Evolutionary conservation across 2,888 invertebrate species (phyloP).

Genomic region (Beris chalybata): DNA sequence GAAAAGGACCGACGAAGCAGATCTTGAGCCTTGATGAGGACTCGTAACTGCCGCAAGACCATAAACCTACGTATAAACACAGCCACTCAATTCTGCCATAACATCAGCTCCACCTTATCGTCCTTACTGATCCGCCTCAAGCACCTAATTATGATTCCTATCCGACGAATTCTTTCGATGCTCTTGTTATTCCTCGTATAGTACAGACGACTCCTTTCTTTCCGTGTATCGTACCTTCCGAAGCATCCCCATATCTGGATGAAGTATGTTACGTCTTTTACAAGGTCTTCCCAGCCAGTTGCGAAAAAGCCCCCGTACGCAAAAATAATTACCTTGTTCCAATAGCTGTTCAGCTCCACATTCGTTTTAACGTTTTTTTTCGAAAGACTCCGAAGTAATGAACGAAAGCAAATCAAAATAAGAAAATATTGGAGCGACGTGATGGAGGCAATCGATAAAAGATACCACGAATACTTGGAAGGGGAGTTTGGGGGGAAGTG

Average conservation of each 20-base stretch:
- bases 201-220: neutral
- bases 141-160: slow-evolving; percentile 17
- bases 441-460: too few species aligned
- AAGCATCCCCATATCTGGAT: neutral
- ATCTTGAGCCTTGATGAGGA: neutral
- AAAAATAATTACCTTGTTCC: slow-evolving; percentile 11
- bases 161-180: neutral
- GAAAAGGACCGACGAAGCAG: neutral
- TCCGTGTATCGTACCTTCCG: neutral
- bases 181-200: neutral
- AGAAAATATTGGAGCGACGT: too few species aligned
- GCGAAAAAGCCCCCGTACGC: neutral
- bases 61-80: neutral
- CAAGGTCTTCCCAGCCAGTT: neutral
- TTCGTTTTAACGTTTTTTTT: neutral
- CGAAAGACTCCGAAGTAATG: neutral
- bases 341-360: neutral
- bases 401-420: too few species aligned
- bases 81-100: slow-evolving; percentile 4
- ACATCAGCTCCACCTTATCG: neutral
- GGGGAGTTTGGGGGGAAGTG: too few species aligned
- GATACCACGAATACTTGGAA: too few species aligned
- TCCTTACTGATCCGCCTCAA: slow-evolving; percentile 6
- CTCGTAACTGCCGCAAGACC: neutral
- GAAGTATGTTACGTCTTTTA: neutral